Base-by-base conservation (phyloP, 1,140 invertebrate genomes). In the Latrodectus geometricus region DNA sequence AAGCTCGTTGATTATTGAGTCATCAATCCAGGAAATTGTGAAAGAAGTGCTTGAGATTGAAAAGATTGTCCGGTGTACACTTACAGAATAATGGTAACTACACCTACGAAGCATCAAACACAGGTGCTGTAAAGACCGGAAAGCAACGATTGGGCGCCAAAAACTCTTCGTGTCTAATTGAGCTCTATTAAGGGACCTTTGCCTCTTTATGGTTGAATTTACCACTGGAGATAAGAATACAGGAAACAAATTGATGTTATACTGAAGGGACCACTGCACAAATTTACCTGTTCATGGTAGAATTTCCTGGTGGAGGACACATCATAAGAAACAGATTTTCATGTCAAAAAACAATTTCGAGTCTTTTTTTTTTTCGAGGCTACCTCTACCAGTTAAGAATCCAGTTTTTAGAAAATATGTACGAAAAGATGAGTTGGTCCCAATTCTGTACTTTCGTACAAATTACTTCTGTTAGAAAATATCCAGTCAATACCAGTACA, bases 1-100 rank as follows among this genome's bases (percentile, higher is more conserved):
- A 86, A 86, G 84, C 84, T 86, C 84, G 84, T 86, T 86, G 54
- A 79, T 78, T 73, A 74, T 86, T 86, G 84, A 86, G 84, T 86
- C 84, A 86, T 86, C 76, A 86, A 86, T 86, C 77, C 76, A 86
- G 77, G 77, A 86, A 86, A 80, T 79, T 73, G 77, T 86, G 77
- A 86, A 86, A 86, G 83, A 86, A 86, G 84, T 86, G 84, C 84
- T 86, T 48, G 84, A 86, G 84, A 80, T 72, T 74, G 68, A 79
- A 86, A 86, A 86, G 84, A 86, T 86, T 86, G 84, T 86, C 84
- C 75, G 68, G 70, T 79, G 70, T 86, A 86, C 56, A 78, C 76
- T 78, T 78, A 78, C 76, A 86, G 77, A 86, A 86, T 65, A 86
- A 78, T 80, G 84, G 84, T 86, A 48, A 80, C 84, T 86, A 86